A percentile compares a stretch with the other conserved stretches of the same genome.
Evolutionary conservation across 2,113 vertebrate genomes (phyloP).

Genomic region (Odocoileus virginianus): DNA sequence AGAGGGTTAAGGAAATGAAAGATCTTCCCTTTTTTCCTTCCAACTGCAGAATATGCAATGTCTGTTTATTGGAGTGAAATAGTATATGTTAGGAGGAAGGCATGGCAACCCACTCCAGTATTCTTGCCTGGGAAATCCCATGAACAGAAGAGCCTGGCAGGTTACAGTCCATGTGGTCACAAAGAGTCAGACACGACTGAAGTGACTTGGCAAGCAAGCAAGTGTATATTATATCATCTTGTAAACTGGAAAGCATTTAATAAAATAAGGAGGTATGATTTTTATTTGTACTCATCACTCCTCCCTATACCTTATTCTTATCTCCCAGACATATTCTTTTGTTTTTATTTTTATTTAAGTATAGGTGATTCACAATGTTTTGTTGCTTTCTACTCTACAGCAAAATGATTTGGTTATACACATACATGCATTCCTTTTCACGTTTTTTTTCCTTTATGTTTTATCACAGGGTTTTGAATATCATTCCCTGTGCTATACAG

Average conservation of each 20-base stretch:
- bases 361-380: neutral
- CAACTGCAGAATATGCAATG: neutral
- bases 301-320: neutral
- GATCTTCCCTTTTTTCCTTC: neutral
- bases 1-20: neutral
- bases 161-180: neutral
- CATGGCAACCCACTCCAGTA: neutral
- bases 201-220: neutral
- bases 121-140: neutral
- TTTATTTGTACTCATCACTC: neutral
- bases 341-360: neutral
- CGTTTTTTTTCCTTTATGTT: neutral
- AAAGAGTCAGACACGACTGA: neutral
- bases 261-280: neutral
- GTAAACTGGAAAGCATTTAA: neutral
- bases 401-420: neutral
- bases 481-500: neutral
- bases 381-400: neutral
- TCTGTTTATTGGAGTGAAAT: neutral
- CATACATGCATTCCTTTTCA: neutral
- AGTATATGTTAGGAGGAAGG: neutral
- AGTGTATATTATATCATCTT: neutral
- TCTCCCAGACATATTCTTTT: neutral
- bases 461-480: neutral
- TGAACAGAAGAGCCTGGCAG: neutral